Conservation (phyloP, 2,113 vertebrate species). For the Notiomystis cincta region DNA sequence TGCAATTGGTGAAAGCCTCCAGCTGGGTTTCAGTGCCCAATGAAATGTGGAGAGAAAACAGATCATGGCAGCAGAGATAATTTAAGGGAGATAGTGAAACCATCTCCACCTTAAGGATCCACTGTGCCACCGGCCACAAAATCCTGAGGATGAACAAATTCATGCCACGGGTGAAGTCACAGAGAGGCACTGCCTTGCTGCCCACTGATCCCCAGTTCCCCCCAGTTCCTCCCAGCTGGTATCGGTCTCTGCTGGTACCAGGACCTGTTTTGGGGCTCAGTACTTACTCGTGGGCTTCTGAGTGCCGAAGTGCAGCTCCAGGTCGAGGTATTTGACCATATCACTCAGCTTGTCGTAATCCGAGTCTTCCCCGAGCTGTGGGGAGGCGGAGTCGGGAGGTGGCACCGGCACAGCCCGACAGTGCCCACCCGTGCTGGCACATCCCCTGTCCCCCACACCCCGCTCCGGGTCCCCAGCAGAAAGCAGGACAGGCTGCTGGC, state of each 20-base stretch:
- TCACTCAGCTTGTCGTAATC: conserved; percentile 97
- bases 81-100: background rate
- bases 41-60: background rate
- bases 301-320: conserved; percentile 96
- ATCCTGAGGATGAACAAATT: background rate
- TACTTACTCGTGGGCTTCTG: conserved; percentile 89
- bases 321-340: conserved; percentile 98
- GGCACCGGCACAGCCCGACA: accelerated
- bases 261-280: background rate
- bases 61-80: background rate
- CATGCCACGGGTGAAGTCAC: background rate
- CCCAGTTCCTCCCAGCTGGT: background rate
- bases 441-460: accelerated
- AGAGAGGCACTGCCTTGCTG: background rate
- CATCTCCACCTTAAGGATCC: background rate
- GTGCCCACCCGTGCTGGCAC: background rate
- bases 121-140: background rate
- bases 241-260: background rate
- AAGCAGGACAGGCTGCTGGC: background rate
- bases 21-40: background rate
- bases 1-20: background rate
- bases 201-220: accelerated
- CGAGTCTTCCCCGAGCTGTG: conserved; percentile 87
- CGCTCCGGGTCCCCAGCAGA: background rate
- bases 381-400: background rate